Evolutionary conservation across 2,113 vertebrate species (phyloP), one percentile per base, ranked within the genome.

Genomic region (Pogonocichla stellata): DNA sequence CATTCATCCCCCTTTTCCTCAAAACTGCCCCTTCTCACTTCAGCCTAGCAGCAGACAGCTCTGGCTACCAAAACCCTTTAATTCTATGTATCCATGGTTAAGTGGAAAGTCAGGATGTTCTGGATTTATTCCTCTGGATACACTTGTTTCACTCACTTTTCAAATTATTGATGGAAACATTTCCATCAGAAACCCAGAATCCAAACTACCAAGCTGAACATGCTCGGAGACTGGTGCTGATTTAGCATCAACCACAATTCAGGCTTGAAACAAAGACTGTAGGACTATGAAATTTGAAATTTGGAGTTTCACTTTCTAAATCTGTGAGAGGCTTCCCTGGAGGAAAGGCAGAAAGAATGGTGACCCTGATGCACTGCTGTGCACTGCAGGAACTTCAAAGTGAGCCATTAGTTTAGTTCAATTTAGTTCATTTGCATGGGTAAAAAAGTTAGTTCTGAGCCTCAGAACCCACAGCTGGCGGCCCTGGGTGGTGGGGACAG

Each of bases 11-110:
- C 25, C 28, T 54, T 3, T 25, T 56, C 34, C 45, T 64, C 58
- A 48, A 18, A 66, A 72, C 4, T 69, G 53, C 33, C 48, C 29
- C 50, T 77, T 83, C 54, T 60, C 67, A 19, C 48, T 56, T 54
- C 15, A 62, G 31, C 33, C 31, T 69, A 25, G 22, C 51, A 75
- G 43, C 38, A 75, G 42, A 61, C 10, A 73, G 3, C 69, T 13
- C 20, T 38, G 22, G 31, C 10, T 7, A 50, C 26, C 47, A 74
- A 57, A 71, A 7, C 0, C 25, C 56, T 78, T 78, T 65, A 14
- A 25, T 24, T 42, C 50, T 9, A 9, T 0, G 0, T 5, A 48
- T 53, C 19, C 22, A 9, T 1, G 22, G 19, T 25, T 19, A 14
- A 58, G 25, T 3, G 1, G 8, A 47, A 62, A 2, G 14, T 8